phyloP scores from a whole-genome alignment of 2,797 vertebrate species.

The Rhabdophis nuchalis region DNA sequence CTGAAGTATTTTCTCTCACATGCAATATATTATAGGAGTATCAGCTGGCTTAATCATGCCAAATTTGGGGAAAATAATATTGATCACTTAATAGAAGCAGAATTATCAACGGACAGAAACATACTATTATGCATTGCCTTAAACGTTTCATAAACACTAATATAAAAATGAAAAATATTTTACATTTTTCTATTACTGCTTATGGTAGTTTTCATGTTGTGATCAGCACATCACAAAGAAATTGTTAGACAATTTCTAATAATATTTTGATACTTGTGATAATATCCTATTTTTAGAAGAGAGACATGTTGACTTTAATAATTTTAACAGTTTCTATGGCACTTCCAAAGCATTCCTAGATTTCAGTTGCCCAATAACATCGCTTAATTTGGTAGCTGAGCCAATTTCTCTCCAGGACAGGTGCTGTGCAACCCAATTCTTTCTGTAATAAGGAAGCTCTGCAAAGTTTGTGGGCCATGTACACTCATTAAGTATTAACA shows the following conservation, averaged over 20 bases:
- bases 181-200: slow-evolving; percentile 3
- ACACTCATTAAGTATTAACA: neutral
- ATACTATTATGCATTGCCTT: slow-evolving; percentile 21
- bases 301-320: neutral
- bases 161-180: slow-evolving; percentile 25
- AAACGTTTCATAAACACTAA: slow-evolving; percentile 34
- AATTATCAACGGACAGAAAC: slow-evolving; percentile 1
- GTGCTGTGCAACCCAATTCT: neutral
- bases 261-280: slow-evolving; percentile 36
- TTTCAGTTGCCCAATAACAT: neutral
- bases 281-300: slow-evolving; percentile 27
- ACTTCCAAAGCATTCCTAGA: neutral
- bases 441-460: neutral
- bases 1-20: neutral
- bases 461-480: neutral
- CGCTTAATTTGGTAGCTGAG: neutral
- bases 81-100: slow-evolving; percentile 23
- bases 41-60: neutral
- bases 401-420: neutral
- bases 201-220: slow-evolving; percentile 30
- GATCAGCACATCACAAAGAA: slow-evolving; percentile 36
- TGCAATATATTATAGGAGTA: neutral
- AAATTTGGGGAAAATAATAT: neutral
- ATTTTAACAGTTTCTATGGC: neutral
- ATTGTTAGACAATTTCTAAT: slow-evolving; percentile 45